phyloP scores from a whole-genome alignment of 2,113 vertebrate species.

The Oryzias curvinotus region DNA sequence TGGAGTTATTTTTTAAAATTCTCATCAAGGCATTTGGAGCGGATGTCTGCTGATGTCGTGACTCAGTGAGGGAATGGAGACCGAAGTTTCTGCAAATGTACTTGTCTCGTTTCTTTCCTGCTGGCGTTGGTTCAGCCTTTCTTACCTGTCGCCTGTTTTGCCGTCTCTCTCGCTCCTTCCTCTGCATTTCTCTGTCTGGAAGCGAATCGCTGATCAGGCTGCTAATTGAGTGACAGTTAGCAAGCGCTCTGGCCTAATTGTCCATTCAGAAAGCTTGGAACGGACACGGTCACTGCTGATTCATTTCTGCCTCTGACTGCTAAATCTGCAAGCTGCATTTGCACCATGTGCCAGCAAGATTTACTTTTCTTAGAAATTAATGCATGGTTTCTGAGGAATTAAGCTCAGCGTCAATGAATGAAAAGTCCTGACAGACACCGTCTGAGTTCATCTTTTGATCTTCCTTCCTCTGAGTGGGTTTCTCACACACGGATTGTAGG shows the following conservation, averaged over 20 bases:
- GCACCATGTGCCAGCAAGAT: constrained; percentile 59
- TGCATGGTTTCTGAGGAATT: constrained; percentile 47
- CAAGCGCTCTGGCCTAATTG: constrained; percentile 68
- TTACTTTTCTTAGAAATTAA: constrained; percentile 38
- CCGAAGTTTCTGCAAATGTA: constrained; percentile 34
- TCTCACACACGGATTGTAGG: too few relatives aligned
- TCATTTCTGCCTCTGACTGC: constrained; percentile 62
- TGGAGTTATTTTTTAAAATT: constrained; percentile 63
- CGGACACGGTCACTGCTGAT: constrained; percentile 69
- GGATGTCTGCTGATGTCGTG: constrained; percentile 47
- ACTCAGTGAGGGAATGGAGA: constrained; percentile 15
- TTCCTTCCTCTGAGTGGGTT: too few relatives aligned
- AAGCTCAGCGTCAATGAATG: constrained; percentile 12
- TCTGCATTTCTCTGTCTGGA: constrained; percentile 28
- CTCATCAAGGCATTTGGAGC: constrained; percentile 43
- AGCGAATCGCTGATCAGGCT: constrained; percentile 68
- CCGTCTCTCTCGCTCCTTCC: constrained; percentile 10
- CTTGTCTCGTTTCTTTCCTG: constrained; percentile 29
- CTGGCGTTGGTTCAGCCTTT: constrained; percentile 59
- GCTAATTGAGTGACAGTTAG: constrained; percentile 73
- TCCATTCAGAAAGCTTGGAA: constrained; percentile 77
- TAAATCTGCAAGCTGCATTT: constrained; percentile 68
- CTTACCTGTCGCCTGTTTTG: constrained; percentile 55
- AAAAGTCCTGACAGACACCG: too few relatives aligned
- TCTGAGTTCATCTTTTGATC: too few relatives aligned